phyloP scores from a whole-genome alignment of 2,888 invertebrate species.

The Eledona agricola region DNA sequence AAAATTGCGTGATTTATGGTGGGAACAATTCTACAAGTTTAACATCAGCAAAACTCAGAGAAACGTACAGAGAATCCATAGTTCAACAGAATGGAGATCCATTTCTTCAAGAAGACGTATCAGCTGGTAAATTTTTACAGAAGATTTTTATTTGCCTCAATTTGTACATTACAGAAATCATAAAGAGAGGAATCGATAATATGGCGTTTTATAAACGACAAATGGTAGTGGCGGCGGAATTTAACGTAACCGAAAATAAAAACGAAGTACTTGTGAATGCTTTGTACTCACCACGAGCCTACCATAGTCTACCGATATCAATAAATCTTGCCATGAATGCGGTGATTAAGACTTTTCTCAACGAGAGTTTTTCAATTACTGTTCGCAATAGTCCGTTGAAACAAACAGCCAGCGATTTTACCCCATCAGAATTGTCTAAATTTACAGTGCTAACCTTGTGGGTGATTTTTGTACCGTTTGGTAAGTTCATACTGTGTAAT shows the following conservation, averaged over 20 bases:
- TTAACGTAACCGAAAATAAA: slow-evolving; percentile 49
- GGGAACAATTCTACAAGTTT: slow-evolving; percentile 21
- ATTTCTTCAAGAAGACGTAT: slow-evolving; percentile 37
- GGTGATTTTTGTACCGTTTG: slow-evolving; percentile 58
- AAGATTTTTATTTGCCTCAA: slow-evolving; percentile 12
- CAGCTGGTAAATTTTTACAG: slow-evolving; percentile 41
- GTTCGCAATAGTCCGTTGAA: slow-evolving; percentile 56
- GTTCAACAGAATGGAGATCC: slow-evolving; percentile 38
- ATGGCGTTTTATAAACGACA: slow-evolving; percentile 62
- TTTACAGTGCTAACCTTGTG: slow-evolving; percentile 55
- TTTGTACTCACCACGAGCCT: slow-evolving; percentile 63
- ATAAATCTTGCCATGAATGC: slow-evolving; percentile 65
- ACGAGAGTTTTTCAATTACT: slow-evolving; percentile 55
- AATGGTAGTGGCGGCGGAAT: slow-evolving; percentile 64
- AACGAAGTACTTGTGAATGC: slow-evolving; percentile 49
- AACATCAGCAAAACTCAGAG: slow-evolving; percentile 36
- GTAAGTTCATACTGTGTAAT: slow-evolving; percentile 38
- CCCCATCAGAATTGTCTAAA: slow-evolving; percentile 46
- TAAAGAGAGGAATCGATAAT: slow-evolving; percentile 58
- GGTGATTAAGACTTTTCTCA: slow-evolving; percentile 57
- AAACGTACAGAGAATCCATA: slow-evolving; percentile 44
- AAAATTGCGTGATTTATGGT: slow-evolving; percentile 53
- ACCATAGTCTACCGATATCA: slow-evolving; percentile 66
- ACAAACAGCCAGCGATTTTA: slow-evolving; percentile 34
- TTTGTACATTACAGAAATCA: slow-evolving; percentile 59